phyloP scores from a whole-genome alignment of 2,888 invertebrate genomes.

The Chouioia cunea region DNA sequence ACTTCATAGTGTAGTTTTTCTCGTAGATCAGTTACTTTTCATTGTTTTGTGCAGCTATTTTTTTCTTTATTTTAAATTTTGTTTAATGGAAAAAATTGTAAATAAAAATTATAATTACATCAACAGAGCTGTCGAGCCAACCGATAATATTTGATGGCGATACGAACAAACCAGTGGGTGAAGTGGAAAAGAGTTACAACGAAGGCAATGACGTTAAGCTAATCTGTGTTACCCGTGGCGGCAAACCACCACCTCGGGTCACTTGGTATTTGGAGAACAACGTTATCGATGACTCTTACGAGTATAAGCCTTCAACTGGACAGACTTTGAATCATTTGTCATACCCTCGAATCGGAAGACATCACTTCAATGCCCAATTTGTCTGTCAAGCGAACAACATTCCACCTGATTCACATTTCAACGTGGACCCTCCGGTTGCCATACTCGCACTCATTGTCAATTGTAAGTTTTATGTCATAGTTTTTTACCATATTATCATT shows the following conservation, averaged over 20 bases:
- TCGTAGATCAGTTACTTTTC: too few species aligned
- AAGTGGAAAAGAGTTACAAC: conserved; percentile 85
- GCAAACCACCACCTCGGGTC: conserved; percentile 84
- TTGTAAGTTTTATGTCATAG: conserved; percentile 80
- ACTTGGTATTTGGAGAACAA: conserved; percentile 89
- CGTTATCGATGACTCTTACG: conserved; percentile 86
- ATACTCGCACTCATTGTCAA: conserved; percentile 86
- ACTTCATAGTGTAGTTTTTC: too few species aligned
- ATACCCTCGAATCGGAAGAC: conserved; percentile 84
- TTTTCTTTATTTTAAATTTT: too few species aligned
- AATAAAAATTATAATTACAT: not conserved
- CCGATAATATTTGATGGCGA: conserved; percentile 86
- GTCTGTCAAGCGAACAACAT: conserved; percentile 90
- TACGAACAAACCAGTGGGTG: conserved; percentile 77
- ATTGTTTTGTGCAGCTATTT: too few species aligned
- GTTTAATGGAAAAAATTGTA: too few species aligned
- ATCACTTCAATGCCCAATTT: conserved; percentile 85
- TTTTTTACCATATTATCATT: too few species aligned
- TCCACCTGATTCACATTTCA: conserved; percentile 73
- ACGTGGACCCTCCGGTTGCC: conserved; percentile 80
- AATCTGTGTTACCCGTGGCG: conserved; percentile 86
- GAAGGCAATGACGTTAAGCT: conserved; percentile 87
- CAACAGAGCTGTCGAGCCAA: conserved; percentile 83
- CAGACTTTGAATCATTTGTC: conserved; percentile 84
- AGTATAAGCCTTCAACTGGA: conserved; percentile 76